These are phyloP conservation scores for Poliocrania exsul DNA, from an alignment of 2,797 vertebrate species.

Conservation along the genomic window DNA sequence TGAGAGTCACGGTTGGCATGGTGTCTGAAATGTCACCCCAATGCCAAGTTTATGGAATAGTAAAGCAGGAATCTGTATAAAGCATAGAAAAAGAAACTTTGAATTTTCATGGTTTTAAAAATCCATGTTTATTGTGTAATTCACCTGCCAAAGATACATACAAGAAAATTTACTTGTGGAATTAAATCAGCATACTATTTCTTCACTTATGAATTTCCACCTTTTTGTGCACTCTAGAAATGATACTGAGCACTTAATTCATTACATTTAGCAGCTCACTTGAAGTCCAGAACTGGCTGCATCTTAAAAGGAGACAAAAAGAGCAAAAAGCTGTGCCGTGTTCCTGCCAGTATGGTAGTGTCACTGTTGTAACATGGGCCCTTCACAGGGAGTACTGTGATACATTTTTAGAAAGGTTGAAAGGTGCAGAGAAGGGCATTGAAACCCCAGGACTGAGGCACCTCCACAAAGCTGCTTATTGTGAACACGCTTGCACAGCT, in stretches of 20 bases:
- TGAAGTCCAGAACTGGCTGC: neutral
- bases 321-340: neutral
- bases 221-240: neutral
- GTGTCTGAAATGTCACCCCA: conserved; percentile 19
- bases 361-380: accelerated
- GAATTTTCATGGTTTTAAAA: neutral
- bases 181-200: neutral
- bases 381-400: neutral
- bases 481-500: neutral
- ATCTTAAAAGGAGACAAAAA: neutral
- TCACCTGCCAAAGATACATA: neutral
- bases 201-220: neutral
- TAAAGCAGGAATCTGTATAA: neutral
- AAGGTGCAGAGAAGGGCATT: neutral
- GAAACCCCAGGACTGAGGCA: neutral
- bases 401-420: neutral
- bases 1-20: conserved; percentile 45
- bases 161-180: neutral
- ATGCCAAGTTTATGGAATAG: conserved; percentile 26
- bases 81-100: neutral
- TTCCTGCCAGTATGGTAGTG: neutral
- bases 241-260: neutral
- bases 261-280: neutral
- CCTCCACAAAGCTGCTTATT: neutral
- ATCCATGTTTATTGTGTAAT: neutral